Evolutionary conservation across 2,113 vertebrate genomes (phyloP).

Genomic region (Fregetta grallaria): DNA sequence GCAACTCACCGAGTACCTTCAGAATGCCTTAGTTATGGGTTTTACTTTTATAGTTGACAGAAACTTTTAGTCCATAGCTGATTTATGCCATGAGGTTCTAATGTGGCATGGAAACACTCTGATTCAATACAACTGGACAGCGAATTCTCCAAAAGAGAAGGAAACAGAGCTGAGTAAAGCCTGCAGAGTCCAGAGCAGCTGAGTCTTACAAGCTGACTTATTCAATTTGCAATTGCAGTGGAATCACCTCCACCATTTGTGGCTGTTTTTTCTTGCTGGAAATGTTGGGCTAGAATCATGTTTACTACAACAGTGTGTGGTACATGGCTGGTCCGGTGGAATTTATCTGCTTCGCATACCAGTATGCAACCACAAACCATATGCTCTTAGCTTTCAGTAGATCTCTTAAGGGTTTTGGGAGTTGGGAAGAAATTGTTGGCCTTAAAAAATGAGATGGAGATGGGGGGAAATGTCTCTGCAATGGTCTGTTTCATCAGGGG

Average conservation of each 20-base stretch:
- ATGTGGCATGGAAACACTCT: background rate
- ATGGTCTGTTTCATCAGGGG: background rate
- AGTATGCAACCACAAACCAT: conserved; percentile 12
- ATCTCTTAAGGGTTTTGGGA: background rate
- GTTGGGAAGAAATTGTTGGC: background rate
- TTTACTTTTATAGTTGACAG: background rate
- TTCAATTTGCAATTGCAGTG: background rate
- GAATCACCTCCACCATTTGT: background rate
- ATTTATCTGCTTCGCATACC: background rate
- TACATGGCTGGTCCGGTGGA: background rate
- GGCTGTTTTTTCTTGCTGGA: background rate
- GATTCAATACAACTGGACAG: background rate
- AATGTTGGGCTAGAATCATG: background rate
- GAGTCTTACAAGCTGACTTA: background rate
- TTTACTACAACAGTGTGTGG: background rate
- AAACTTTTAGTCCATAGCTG: background rate
- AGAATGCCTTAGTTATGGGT: background rate
- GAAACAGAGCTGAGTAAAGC: background rate
- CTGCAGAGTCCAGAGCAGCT: background rate
- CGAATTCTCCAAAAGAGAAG: background rate
- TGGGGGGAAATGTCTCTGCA: background rate
- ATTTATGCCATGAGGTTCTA: background rate
- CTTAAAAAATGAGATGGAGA: background rate
- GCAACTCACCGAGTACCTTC: background rate
- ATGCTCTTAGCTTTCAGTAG: background rate